Percentiles rank a stretch among this genome's conserved stretches.
Conservation (phyloP, 2,888 invertebrate genomes). For the Plebejus anna region DNA sequence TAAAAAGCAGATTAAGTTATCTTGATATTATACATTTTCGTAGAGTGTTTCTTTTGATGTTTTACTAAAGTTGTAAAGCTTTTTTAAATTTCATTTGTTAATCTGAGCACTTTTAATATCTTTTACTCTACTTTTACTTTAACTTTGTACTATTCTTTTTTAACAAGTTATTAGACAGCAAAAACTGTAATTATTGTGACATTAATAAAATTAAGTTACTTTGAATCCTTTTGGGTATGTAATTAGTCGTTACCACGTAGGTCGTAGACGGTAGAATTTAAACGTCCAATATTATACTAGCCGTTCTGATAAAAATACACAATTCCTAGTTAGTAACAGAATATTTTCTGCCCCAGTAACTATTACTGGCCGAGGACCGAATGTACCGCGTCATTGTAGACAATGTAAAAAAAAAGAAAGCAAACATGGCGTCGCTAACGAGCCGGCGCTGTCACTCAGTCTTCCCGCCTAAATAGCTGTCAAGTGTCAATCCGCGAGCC, state of each 20-base stretch:
- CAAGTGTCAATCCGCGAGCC: slow-evolving; percentile 57
- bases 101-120: too few species aligned
- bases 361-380: slow-evolving; percentile 11
- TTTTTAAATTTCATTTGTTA: too few species aligned
- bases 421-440: slow-evolving; percentile 65
- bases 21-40: too few species aligned
- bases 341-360: slow-evolving; percentile 1
- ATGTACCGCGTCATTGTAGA: slow-evolving; percentile 32
- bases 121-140: too few species aligned
- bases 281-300: background rate
- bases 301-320: background rate
- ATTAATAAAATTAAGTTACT: too few species aligned
- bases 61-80: too few species aligned
- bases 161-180: background rate
- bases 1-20: too few species aligned
- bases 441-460: slow-evolving; percentile 56
- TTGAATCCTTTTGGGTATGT: too few species aligned
- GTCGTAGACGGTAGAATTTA: too few species aligned
- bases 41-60: too few species aligned
- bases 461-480: slow-evolving; percentile 72
- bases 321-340: background rate
- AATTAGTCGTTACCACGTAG: too few species aligned
- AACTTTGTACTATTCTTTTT: background rate
- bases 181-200: background rate
- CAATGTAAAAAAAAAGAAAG: slow-evolving; percentile 44